phyloP scores from a whole-genome alignment of 2,888 invertebrate genomes.

The Luperina testacea region DNA sequence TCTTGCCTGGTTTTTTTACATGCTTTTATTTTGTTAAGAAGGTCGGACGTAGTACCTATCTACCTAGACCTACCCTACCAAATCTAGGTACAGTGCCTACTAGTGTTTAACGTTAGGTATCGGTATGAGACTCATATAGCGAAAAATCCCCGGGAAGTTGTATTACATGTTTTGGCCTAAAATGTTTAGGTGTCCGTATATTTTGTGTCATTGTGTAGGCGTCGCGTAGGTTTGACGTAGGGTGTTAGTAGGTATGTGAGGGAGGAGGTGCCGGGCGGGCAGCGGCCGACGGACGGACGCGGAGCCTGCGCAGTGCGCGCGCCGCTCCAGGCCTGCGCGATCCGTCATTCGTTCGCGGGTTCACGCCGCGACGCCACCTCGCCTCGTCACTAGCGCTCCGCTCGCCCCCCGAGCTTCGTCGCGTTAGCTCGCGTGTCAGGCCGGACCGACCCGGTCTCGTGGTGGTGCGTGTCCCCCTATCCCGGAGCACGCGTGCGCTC shows the following conservation, averaged over 20 bases:
- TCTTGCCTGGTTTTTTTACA: no score
- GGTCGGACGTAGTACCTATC: neutral
- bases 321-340: conserved; percentile 80
- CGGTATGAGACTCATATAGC: neutral
- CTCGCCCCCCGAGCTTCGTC: conserved; percentile 55
- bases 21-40: neutral
- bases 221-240: conserved; percentile 74
- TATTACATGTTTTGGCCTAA: neutral
- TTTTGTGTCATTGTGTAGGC: conserved; percentile 47
- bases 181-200: conserved; percentile 18
- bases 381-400: conserved; percentile 62
- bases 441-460: conserved; percentile 68
- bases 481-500: conserved; percentile 86
- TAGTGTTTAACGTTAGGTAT: neutral
- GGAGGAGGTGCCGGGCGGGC: conserved; percentile 75
- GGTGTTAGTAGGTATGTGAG: conserved; percentile 75
- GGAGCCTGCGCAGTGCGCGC: conserved; percentile 81
- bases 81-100: neutral
- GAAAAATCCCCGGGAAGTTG: conserved; percentile 1
- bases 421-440: conserved; percentile 58
- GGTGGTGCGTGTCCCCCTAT: conserved; percentile 74
- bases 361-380: conserved; percentile 83
- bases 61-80: neutral
- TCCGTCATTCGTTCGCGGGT: conserved; percentile 86
- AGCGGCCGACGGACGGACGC: conserved; percentile 65